These are phyloP conservation scores for Trematocara macrostoma DNA, from an alignment of 2,113 vertebrate species.

Conservation along the genomic window DNA sequence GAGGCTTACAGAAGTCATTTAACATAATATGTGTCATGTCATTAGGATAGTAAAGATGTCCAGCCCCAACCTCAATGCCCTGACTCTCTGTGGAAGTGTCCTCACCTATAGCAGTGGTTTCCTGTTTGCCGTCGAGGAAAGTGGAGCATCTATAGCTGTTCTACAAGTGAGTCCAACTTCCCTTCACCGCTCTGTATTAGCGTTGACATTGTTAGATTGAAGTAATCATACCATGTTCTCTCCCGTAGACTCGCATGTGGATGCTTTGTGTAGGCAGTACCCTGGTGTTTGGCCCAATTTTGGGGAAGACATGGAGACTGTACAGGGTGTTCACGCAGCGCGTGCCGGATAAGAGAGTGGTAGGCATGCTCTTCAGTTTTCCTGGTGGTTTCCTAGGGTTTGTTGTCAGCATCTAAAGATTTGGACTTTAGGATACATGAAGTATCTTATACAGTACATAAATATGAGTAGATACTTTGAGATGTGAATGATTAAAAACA, in stretches of 20 bases:
- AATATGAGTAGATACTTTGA: background rate
- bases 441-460: background rate
- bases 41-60: conserved; percentile 98
- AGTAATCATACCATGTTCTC: background rate
- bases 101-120: conserved; percentile 88
- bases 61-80: conserved; percentile 93
- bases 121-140: conserved; percentile 82
- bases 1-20: background rate
- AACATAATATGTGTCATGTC: background rate
- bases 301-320: conserved; percentile 95
- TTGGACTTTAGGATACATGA: background rate
- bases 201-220: background rate
- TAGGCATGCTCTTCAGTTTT: conserved; percentile 54
- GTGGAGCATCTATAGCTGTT: conserved; percentile 67
- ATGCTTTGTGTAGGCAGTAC: conserved; percentile 87
- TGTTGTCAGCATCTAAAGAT: background rate
- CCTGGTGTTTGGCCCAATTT: conserved; percentile 86
- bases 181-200: background rate
- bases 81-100: conserved; percentile 87
- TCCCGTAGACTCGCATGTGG: conserved; percentile 80
- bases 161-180: conserved; percentile 71
- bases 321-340: conserved; percentile 93
- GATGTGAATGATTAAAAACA: background rate
- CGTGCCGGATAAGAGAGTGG: conserved; percentile 92
- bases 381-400: background rate